phyloP scores from a whole-genome alignment of 2,888 invertebrate genomes.

The Morpho achilles region DNA sequence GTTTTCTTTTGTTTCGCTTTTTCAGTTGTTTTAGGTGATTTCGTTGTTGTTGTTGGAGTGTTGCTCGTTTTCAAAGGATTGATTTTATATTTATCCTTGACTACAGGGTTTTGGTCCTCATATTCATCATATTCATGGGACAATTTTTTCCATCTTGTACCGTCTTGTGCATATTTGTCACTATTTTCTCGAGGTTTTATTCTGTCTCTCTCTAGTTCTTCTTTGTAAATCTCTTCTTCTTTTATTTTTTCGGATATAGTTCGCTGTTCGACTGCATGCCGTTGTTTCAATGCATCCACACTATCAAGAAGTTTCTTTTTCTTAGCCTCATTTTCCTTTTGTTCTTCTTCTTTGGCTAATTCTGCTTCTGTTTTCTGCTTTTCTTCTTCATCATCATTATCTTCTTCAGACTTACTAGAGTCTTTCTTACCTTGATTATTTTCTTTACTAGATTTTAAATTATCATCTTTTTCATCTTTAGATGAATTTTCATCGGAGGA shows the following conservation, averaged over 20 bases:
- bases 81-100: slow-evolving; percentile 50
- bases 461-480: slow-evolving; percentile 26
- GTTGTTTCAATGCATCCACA: slow-evolving; percentile 61
- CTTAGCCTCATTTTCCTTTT: slow-evolving; percentile 53
- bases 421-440: slow-evolving; percentile 15
- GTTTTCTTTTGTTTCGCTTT: slow-evolving; percentile 29
- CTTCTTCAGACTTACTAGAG: slow-evolving; percentile 29
- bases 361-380: slow-evolving; percentile 35
- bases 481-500: slow-evolving; percentile 16
- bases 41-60: slow-evolving; percentile 30
- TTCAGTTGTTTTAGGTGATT: slow-evolving; percentile 20
- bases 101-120: slow-evolving; percentile 39
- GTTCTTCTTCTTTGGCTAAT: slow-evolving; percentile 39
- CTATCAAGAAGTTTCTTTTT: slow-evolving; percentile 56
- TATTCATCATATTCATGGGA: slow-evolving; percentile 55
- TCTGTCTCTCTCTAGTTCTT: slow-evolving; percentile 50
- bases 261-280: slow-evolving; percentile 61
- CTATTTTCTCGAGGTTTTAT: slow-evolving; percentile 26
- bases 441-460: slow-evolving; percentile 19
- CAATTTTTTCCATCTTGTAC: slow-evolving; percentile 31
- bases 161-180: slow-evolving; percentile 43
- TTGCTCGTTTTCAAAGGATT: slow-evolving; percentile 29
- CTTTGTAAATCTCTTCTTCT: slow-evolving; percentile 59
- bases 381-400: slow-evolving; percentile 47
- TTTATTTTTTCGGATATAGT: slow-evolving; percentile 55